Conservation (phyloP, 1,140 invertebrate genomes). For the Bombus picipes region DNA sequence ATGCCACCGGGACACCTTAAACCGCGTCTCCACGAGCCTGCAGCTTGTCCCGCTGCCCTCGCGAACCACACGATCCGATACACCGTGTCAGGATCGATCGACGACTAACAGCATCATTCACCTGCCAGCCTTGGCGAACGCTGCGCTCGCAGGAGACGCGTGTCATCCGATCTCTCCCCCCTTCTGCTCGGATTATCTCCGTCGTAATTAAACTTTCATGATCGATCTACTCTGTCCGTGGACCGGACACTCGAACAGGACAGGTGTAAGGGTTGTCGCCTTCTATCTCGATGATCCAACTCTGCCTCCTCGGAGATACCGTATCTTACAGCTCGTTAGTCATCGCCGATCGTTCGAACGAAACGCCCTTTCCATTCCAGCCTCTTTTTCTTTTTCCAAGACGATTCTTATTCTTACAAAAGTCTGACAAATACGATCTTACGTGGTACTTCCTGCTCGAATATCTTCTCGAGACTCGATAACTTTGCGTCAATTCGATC, state of each 20-base stretch:
- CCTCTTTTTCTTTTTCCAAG: no score
- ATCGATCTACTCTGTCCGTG: slow-evolving; percentile 33
- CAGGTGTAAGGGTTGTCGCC: slow-evolving; percentile 21
- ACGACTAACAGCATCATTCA: slow-evolving; percentile 18
- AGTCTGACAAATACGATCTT: background rate
- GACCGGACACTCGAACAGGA: background rate
- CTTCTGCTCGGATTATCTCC: background rate
- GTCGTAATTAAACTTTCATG: slow-evolving; percentile 42
- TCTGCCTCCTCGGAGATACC: background rate
- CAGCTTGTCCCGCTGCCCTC: background rate
- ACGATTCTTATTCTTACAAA: background rate
- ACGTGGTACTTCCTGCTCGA: background rate
- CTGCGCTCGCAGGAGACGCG: background rate
- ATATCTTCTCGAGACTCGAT: no score
- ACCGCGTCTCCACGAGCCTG: background rate
- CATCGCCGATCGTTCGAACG: slow-evolving; percentile 18
- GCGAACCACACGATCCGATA: background rate
- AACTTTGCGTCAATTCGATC: background rate
- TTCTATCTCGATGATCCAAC: slow-evolving; percentile 6
- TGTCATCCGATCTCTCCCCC: slow-evolving; percentile 28
- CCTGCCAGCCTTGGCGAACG: slow-evolving; percentile 32
- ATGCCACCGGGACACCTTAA: background rate
- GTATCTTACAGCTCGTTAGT: background rate
- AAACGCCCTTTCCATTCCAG: background rate
- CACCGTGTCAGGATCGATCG: slow-evolving; percentile 27